Conservation (phyloP, 2,888 invertebrate genomes). For the Octonoba sinensis region DNA sequence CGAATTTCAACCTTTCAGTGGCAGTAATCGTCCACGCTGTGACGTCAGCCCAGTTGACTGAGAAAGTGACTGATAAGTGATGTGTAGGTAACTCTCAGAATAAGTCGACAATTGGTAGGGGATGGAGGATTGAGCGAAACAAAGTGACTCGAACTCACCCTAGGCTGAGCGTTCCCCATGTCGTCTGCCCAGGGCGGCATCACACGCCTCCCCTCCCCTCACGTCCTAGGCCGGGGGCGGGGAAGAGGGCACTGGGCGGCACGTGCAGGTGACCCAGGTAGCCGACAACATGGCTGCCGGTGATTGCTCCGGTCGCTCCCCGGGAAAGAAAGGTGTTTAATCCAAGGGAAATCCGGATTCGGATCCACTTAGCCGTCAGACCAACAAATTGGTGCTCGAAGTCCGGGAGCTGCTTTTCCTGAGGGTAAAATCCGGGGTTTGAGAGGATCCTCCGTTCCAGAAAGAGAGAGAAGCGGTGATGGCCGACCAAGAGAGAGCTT, state of each 20-base stretch:
- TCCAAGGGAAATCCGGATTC: neutral
- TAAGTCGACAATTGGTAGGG: too few relatives aligned
- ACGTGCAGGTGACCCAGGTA: slow-evolving; percentile 61
- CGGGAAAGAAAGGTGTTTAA: neutral
- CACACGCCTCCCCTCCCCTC: slow-evolving; percentile 44
- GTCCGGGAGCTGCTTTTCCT: slow-evolving; percentile 4
- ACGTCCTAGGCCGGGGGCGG: slow-evolving; percentile 51
- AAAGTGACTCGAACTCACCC: slow-evolving; percentile 42
- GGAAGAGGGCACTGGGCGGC: slow-evolving; percentile 33
- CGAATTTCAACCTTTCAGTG: too few relatives aligned
- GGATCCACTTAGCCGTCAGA: neutral
- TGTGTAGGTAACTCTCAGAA: too few relatives aligned
- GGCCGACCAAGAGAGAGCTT: slow-evolving; percentile 21
- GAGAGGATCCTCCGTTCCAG: neutral
- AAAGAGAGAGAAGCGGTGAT: slow-evolving; percentile 8
- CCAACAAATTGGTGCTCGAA: neutral
- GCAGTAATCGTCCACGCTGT: too few relatives aligned
- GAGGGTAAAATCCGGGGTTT: slow-evolving; percentile 10
- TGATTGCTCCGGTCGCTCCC: slow-evolving; percentile 6
- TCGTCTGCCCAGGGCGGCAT: slow-evolving; percentile 60
- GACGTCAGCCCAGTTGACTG: too few relatives aligned
- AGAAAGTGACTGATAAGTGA: too few relatives aligned
- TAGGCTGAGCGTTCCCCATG: slow-evolving; percentile 62
- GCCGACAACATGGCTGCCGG: slow-evolving; percentile 62
- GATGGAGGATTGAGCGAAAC: neutral